Conservation (phyloP, 2,888 invertebrate genomes). For the Drosophila emarginata region DNA sequence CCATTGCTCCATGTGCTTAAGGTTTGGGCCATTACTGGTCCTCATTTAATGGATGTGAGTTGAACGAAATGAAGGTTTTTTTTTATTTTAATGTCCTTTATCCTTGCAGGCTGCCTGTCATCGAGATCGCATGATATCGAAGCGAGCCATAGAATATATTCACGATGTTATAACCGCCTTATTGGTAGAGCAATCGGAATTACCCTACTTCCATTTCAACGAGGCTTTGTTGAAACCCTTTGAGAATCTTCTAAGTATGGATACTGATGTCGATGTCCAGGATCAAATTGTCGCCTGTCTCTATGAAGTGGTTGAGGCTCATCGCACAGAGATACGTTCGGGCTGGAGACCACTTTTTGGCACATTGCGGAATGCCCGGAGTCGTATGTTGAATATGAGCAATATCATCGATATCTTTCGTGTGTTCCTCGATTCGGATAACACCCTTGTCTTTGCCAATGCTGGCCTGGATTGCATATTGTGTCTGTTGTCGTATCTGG, state of each 20-base stretch:
- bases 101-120: slow-evolving; percentile 92
- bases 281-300: slow-evolving; percentile 96
- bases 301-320: slow-evolving; percentile 97
- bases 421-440: slow-evolving; percentile 95
- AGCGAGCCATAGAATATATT: slow-evolving; percentile 94
- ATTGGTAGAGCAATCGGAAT: slow-evolving; percentile 92
- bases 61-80: background rate
- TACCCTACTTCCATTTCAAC: slow-evolving; percentile 97
- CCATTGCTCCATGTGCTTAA: slow-evolving; percentile 96
- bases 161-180: slow-evolving; percentile 95
- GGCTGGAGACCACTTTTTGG: slow-evolving; percentile 98
- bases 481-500: slow-evolving; percentile 89
- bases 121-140: slow-evolving; percentile 93
- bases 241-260: slow-evolving; percentile 95
- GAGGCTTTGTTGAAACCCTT: slow-evolving; percentile 97
- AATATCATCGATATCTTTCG: slow-evolving; percentile 95
- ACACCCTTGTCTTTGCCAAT: slow-evolving; percentile 95
- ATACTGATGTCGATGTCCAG: slow-evolving; percentile 93
- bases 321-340: slow-evolving; percentile 95
- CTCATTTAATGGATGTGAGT: slow-evolving; percentile 94
- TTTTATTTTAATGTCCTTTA: slow-evolving; percentile 41
- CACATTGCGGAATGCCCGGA: slow-evolving; percentile 93
- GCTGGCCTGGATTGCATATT: slow-evolving; percentile 96
- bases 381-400: slow-evolving; percentile 84
- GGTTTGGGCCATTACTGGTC: slow-evolving; percentile 95